Evolutionary conservation across 1,140 invertebrate species (phyloP).

Genomic region (Zaprionus tsacasi): DNA sequence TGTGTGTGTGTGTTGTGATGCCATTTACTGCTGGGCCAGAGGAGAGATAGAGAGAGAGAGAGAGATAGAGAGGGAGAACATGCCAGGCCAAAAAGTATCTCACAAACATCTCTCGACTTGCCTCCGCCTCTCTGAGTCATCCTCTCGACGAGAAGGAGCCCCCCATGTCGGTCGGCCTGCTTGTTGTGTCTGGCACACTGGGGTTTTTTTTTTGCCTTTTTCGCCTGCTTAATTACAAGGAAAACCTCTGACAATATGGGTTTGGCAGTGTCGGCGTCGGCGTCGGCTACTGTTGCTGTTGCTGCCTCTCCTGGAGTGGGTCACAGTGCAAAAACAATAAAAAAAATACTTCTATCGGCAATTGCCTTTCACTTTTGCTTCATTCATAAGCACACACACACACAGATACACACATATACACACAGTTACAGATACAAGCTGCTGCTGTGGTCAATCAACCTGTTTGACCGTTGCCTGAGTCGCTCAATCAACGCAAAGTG

Average conservation of each 20-base stretch:
- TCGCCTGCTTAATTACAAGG: constrained; percentile 3
- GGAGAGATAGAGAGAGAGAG: neutral
- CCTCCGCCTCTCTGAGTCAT: constrained; percentile 33
- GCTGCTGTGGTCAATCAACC: constrained; percentile 50
- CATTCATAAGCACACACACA: constrained; percentile 20
- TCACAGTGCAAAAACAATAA: constrained; percentile 12
- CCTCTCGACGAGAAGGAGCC: constrained; percentile 2
- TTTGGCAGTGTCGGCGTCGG: neutral
- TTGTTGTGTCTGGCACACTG: neutral
- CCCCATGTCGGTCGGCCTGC: no score
- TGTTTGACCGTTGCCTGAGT: constrained; percentile 19
- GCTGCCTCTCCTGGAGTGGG: constrained; percentile 7
- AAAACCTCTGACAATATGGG: constrained; percentile 5
- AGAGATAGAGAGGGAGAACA: neutral
- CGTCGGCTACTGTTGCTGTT: neutral
- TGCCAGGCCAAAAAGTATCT: constrained; percentile 43
- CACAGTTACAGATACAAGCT: constrained; percentile 7
- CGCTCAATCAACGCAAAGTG: constrained; percentile 10
- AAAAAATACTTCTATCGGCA: constrained; percentile 21
- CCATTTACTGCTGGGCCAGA: constrained; percentile 23
- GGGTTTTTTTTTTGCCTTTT: neutral
- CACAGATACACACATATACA: neutral
- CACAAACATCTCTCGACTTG: constrained; percentile 15
- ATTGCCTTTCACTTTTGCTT: constrained; percentile 42
- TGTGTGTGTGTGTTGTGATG: neutral